These are phyloP conservation scores for Aphidius colemani DNA, from an alignment of 2,888 invertebrate species.

Conservation along the genomic window DNA sequence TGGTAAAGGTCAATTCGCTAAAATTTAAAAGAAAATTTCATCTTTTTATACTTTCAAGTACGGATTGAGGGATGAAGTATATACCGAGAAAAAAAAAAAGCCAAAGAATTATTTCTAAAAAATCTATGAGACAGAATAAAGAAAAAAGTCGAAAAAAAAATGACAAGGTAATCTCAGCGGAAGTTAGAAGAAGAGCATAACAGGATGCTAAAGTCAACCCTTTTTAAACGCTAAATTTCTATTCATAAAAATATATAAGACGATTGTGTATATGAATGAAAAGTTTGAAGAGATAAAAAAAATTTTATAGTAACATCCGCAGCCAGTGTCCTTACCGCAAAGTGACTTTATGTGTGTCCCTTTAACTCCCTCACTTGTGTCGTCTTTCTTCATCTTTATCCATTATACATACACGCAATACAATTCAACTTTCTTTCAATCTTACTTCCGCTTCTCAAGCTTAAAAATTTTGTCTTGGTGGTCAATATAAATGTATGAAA, in stretches of 20 bases:
- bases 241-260: slow-evolving; percentile 3
- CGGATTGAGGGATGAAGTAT: no score
- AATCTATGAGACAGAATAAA: no score
- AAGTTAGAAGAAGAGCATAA: neutral
- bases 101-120: no score
- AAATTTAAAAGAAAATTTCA: no score
- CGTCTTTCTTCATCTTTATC: slow-evolving; percentile 13
- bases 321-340: slow-evolving; percentile 23
- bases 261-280: neutral
- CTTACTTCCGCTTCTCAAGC: neutral
- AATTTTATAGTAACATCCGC: no score
- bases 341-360: slow-evolving; percentile 27
- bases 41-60: no score
- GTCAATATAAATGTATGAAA: neutral
- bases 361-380: neutral
- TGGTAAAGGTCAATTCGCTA: no score
- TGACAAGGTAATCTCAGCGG: neutral
- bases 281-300: slow-evolving; percentile 1
- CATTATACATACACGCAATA: slow-evolving; percentile 21
- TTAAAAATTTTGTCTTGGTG: neutral
- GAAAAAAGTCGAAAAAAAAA: neutral
- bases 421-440: slow-evolving; percentile 27
- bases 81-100: no score
- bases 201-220: slow-evolving; percentile 18
- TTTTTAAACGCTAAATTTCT: slow-evolving; percentile 9